A percentile compares a stretch with the other conserved stretches of the same genome.
These are phyloP conservation scores for Halcyon chelicuti DNA, from an alignment of 2,797 vertebrate genomes.

Conservation along the genomic window DNA sequence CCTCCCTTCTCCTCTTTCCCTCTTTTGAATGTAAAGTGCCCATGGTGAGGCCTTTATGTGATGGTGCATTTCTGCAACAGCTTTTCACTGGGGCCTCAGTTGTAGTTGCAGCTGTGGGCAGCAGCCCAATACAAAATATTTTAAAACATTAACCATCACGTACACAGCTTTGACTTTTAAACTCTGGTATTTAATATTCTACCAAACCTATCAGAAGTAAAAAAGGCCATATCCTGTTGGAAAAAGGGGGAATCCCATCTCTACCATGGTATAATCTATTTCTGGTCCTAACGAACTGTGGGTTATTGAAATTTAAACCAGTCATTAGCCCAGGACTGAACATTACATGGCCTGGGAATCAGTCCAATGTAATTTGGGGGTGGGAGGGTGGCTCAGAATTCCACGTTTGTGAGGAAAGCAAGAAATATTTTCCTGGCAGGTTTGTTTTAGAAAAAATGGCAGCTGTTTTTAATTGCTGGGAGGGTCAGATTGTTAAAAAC, in stretches of 20 bases:
- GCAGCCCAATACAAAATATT: neutral
- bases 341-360: conserved; percentile 58
- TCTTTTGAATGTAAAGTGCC: neutral
- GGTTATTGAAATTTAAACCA: conserved; percentile 57
- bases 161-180: neutral
- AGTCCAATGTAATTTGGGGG: conserved; percentile 66
- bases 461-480: conserved; percentile 68
- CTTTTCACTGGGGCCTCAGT: neutral
- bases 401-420: conserved; percentile 68
- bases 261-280: conserved; percentile 1
- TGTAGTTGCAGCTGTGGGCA: neutral
- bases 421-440: conserved; percentile 73
- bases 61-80: neutral
- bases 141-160: neutral
- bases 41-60: neutral
- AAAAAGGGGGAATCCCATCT: conserved; percentile 51
- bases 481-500: conserved; percentile 61
- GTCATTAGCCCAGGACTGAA: conserved; percentile 55
- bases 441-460: conserved; percentile 43
- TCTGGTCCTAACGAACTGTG: conserved; percentile 24
- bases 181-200: neutral
- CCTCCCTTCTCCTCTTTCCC: neutral
- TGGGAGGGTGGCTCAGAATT: conserved; percentile 64
- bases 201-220: neutral
- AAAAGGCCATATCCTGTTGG: neutral